Conservation (phyloP, 2,797 vertebrate genomes). For the Anas capensis region DNA sequence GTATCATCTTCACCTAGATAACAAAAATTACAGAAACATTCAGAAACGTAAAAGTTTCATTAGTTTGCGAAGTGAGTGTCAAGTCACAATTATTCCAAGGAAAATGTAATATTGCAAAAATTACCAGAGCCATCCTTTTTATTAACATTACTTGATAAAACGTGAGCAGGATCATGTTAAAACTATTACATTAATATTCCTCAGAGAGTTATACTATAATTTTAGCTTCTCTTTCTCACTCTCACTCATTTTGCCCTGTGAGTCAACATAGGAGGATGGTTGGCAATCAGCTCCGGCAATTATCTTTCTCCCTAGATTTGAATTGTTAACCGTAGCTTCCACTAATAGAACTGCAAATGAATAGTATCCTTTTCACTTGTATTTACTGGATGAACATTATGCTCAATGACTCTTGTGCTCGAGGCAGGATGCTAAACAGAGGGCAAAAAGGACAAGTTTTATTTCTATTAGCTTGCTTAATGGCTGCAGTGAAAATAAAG, state of each 20-base stretch:
- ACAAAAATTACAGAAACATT: not conserved
- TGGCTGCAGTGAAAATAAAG: not conserved
- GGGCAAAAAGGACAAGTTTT: slow-evolving; percentile 59
- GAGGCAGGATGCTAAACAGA: slow-evolving; percentile 34
- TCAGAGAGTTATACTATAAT: slow-evolving; percentile 68
- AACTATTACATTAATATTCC: slow-evolving; percentile 75
- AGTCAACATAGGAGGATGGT: slow-evolving; percentile 68
- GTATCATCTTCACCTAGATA: not conserved
- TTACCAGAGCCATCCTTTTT: slow-evolving; percentile 62
- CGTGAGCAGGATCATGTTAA: slow-evolving; percentile 59
- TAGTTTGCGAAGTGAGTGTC: not conserved
- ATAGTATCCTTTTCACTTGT: slow-evolving; percentile 57
- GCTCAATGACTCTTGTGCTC: slow-evolving; percentile 28
- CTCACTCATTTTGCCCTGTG: slow-evolving; percentile 64
- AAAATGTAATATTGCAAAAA: slow-evolving; percentile 62
- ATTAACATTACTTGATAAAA: slow-evolving; percentile 70
- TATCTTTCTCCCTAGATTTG: slow-evolving; percentile 68
- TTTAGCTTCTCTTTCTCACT: slow-evolving; percentile 67
- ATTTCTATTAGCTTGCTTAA: not conserved
- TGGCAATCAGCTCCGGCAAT: slow-evolving; percentile 77
- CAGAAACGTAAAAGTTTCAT: not conserved
- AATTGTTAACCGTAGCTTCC: slow-evolving; percentile 69
- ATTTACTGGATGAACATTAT: slow-evolving; percentile 43
- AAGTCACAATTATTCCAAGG: slow-evolving; percentile 50
- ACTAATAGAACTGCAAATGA: slow-evolving; percentile 75